A percentile compares a stretch with the other conserved stretches of the same genome.
phyloP scores from a whole-genome alignment of 2,113 vertebrate genomes.

The Labeo rohita region DNA sequence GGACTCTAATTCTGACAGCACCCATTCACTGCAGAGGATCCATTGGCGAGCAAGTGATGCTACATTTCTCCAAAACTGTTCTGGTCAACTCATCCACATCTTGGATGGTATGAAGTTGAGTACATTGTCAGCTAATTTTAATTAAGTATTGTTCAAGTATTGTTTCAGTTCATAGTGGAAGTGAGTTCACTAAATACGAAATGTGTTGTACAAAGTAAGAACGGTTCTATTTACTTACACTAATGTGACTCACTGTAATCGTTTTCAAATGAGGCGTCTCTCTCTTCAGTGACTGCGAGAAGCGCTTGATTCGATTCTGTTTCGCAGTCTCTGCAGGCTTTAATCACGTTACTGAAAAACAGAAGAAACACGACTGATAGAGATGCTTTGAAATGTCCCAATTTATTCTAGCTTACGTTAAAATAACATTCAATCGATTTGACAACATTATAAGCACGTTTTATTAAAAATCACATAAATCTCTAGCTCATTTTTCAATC shows the following conservation, averaged over 20 bases:
- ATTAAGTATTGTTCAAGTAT: not conserved
- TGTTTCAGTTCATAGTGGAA: not conserved
- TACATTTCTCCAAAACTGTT: not conserved
- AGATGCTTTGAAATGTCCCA: not conserved
- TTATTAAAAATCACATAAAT: not conserved
- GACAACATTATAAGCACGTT: not conserved
- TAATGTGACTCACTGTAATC: not conserved
- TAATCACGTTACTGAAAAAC: not conserved
- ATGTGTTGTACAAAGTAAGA: not conserved
- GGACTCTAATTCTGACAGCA: not conserved
- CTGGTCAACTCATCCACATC: not conserved
- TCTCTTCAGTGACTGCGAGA: not conserved
- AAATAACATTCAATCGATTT: not conserved
- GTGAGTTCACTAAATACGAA: not conserved
- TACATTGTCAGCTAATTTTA: not conserved
- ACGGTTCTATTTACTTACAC: not conserved
- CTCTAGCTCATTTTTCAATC: not conserved
- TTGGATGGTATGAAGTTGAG: not conserved
- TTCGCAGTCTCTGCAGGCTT: constrained; percentile 1
- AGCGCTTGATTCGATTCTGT: not conserved
- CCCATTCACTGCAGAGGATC: not conserved
- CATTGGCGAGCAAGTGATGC: not conserved
- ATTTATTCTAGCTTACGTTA: not conserved
- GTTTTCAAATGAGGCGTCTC: not conserved
- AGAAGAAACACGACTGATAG: not conserved